phyloP scores from a whole-genome alignment of 2,888 invertebrate species.

The Loripinus fragilis region DNA sequence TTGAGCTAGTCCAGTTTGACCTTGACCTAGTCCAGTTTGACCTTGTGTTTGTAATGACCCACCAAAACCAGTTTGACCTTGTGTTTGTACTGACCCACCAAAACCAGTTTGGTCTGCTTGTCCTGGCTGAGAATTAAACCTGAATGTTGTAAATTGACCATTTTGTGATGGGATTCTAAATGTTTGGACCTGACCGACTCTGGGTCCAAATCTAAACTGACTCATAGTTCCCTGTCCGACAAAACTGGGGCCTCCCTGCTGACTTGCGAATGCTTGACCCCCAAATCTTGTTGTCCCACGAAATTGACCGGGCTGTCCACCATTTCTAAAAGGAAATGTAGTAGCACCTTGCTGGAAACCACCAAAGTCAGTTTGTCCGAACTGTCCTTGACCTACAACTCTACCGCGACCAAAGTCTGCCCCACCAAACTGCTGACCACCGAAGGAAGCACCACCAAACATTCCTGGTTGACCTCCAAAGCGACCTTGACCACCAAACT shows the following conservation, averaged over 20 bases:
- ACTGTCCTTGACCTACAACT: conserved; percentile 8
- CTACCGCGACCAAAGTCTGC: background rate
- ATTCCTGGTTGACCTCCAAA: background rate
- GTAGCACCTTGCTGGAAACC: background rate
- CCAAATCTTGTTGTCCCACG: background rate
- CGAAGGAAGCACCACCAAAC: background rate
- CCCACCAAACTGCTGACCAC: background rate
- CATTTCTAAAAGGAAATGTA: background rate
- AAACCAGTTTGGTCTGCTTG: background rate
- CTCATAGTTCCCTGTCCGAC: background rate
- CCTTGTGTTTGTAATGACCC: background rate
- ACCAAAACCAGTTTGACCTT: too few species aligned
- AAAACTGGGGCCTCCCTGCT: conserved; percentile 12
- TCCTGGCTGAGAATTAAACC: background rate
- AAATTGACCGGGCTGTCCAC: background rate
- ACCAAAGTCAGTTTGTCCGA: background rate
- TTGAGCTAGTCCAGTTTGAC: conserved; percentile 9
- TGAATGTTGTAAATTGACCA: conserved; percentile 6
- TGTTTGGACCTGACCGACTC: background rate
- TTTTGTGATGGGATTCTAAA: background rate
- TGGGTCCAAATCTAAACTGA: conserved; percentile 9
- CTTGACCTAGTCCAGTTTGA: too few species aligned
- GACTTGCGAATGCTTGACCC: background rate
- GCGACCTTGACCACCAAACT: background rate
- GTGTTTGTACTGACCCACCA: background rate